These are phyloP conservation scores for Megalurothrips usitatus DNA, from an alignment of 2,888 invertebrate species.

Conservation along the genomic window DNA sequence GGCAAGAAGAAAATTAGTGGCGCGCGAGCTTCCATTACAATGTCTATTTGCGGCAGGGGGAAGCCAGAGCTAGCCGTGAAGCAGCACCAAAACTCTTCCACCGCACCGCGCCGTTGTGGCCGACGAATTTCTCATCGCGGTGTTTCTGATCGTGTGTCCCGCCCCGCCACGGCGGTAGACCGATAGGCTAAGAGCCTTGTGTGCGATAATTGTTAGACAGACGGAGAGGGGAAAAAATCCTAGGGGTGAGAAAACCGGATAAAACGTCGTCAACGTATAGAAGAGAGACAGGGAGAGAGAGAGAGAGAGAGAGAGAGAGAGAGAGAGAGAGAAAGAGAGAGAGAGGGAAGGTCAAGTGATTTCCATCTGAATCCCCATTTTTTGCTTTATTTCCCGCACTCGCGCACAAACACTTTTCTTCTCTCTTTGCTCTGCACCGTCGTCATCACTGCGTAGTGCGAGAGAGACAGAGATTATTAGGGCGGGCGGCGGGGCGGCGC, in stretches of 20 bases:
- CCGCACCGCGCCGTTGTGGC: too few relatives aligned
- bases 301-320: too few relatives aligned
- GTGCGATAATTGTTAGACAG: too few relatives aligned
- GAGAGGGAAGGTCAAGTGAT: constrained; percentile 6
- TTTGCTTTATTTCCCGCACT: not conserved
- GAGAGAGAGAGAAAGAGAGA: too few relatives aligned
- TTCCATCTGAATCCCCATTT: constrained; percentile 2
- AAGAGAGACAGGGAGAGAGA: too few relatives aligned
- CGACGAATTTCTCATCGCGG: too few relatives aligned
- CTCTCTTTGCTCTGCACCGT: not conserved
- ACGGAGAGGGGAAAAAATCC: too few relatives aligned
- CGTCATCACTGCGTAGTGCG: not conserved
- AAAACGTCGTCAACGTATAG: too few relatives aligned
- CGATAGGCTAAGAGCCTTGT: not conserved
- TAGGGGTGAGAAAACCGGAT: too few relatives aligned
- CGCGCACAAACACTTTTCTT: not conserved
- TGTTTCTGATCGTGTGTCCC: too few relatives aligned
- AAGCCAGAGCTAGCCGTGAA: not conserved
- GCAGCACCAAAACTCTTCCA: too few relatives aligned
- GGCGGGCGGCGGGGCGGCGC: not conserved
- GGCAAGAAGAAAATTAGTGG: constrained; percentile 6
- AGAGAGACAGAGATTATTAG: not conserved
- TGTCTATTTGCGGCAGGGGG: not conserved
- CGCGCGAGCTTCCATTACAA: not conserved
- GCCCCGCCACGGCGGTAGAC: too few relatives aligned